Evolutionary conservation across 2,113 vertebrate genomes (phyloP).

Genomic region (Dasyurus viverrinus): DNA sequence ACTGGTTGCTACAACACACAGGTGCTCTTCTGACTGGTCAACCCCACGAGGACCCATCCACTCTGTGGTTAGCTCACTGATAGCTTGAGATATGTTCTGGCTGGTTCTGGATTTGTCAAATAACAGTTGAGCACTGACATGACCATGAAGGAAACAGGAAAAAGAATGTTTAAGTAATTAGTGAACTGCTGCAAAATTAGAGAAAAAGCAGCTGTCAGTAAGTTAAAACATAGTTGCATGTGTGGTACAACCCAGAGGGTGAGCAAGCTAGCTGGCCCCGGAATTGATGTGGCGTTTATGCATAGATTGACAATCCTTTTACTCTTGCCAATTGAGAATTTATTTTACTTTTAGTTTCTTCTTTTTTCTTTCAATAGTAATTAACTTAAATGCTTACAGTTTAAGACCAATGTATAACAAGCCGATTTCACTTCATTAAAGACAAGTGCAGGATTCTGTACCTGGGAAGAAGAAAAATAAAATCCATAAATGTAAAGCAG

Average conservation of each 20-base stretch:
- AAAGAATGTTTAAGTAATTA: background rate
- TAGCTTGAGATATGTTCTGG: background rate
- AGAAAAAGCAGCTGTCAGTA: background rate
- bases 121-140: background rate
- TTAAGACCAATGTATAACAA: constrained; percentile 22
- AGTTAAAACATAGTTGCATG: background rate
- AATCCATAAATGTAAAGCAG: constrained; percentile 20
- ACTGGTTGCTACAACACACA: background rate
- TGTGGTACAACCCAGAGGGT: background rate
- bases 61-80: background rate
- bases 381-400: constrained; percentile 18
- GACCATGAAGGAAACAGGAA: background rate
- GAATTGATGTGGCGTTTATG: background rate
- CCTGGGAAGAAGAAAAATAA: constrained; percentile 23
- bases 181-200: background rate
- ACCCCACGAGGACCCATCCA: background rate
- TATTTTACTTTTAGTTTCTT: constrained; percentile 24
- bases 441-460: constrained; percentile 32
- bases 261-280: background rate
- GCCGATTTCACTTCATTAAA: constrained; percentile 45
- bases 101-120: background rate
- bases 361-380: background rate
- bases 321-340: constrained; percentile 14
- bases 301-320: background rate
- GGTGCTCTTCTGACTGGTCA: background rate